Base-by-base conservation (phyloP, 1,140 invertebrate species). In the Conus betulinus region DNA sequence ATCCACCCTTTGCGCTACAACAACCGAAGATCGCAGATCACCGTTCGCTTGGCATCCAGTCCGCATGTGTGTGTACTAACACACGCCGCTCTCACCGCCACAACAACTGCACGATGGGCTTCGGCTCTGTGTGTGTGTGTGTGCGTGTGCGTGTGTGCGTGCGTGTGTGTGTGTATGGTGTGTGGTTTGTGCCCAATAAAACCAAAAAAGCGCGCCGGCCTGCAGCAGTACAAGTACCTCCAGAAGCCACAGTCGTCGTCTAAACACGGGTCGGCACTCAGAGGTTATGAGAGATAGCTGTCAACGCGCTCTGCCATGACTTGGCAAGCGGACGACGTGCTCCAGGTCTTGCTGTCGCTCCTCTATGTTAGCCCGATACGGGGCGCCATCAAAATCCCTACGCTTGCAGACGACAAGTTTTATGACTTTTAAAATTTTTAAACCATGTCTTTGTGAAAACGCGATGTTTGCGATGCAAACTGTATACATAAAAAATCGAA, bases 391-490 rank as follows among this genome's bases (percentile, higher is more conserved):
- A 84, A 84, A 63, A 7, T 84, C 27, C 82, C 6, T 84, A 67
- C 82, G 82, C 82, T 60, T 84, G 82, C 82, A 84, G 82, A 84
- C 82, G 82, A 84, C 82, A 84, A 84, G 27, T 84, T 83, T 84
- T 84, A 84, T 52, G 20, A 67, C 82, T 63, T 63, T 84, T 25
- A 27, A 53, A 51, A n/a, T n/a, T 17, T 53, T 51, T 6, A 0
- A 53, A 20, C 8, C 20, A 23, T 7, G 79, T 23, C 79, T 53
- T 53, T 52, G 3, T 23, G 8, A 23, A 17, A 81, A 52, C 20
- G 1, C 11, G 6, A 71, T 71, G 15, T 71, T 11, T 71, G 6
- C 39, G 39, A 39, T 1, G 39, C 39, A 39, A 39, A 39, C 39
- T 39, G 57, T 60, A 60, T 60, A 15, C 57, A 60, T 15, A 60